Evolutionary conservation across 2,113 vertebrate species (phyloP).

Genomic region (Tangachromis dhanisi): DNA sequence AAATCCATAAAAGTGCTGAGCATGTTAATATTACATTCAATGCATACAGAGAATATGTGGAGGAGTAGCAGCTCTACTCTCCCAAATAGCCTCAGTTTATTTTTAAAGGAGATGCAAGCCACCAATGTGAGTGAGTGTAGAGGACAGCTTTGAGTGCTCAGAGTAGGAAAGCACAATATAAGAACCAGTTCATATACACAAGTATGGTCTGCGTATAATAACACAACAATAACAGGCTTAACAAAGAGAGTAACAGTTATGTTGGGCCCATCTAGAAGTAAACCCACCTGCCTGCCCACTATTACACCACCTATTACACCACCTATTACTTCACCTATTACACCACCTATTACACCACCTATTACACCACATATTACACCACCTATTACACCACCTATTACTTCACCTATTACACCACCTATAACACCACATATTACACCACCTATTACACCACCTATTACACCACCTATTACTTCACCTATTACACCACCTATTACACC

Average conservation of each 20-base stretch:
- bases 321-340: accelerated
- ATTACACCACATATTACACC: accelerated
- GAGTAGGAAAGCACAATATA: not conserved
- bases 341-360: accelerated
- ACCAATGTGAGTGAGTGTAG: not conserved
- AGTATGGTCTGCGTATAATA: not conserved
- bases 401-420: accelerated
- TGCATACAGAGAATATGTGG: not conserved
- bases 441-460: accelerated
- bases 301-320: not conserved
- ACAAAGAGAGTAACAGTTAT: not conserved
- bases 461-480: accelerated
- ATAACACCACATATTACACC: accelerated
- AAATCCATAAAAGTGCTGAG: not conserved
- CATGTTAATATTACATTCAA: not conserved
- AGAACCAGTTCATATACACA: not conserved
- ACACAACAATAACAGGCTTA: not conserved
- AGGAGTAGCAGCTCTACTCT: not conserved
- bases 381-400: accelerated
- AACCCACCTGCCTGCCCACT: not conserved
- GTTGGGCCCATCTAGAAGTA: not conserved
- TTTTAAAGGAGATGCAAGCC: not conserved
- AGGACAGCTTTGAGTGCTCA: not conserved
- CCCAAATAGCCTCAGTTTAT: not conserved
- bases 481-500: no score